Conservation (phyloP, 2,113 vertebrate species). For the Oryctolagus cuniculus region DNA sequence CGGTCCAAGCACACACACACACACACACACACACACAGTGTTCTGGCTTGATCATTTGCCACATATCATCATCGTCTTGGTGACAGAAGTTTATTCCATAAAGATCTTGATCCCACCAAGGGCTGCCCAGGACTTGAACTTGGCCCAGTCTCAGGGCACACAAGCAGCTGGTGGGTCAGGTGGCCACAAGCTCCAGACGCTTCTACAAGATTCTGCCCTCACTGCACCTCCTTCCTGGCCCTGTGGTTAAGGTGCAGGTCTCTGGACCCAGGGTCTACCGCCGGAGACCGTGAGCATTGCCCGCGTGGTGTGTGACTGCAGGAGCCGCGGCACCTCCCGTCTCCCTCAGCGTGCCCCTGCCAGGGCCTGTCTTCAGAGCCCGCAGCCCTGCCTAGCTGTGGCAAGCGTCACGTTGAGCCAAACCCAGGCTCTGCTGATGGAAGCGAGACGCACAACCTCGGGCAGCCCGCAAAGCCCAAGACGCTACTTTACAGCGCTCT, state of each 20-base stretch:
- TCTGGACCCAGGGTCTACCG: background rate
- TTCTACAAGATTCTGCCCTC: conserved; percentile 11
- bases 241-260: background rate
- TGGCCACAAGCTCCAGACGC: background rate
- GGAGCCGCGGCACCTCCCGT: background rate
- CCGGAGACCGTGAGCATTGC: background rate
- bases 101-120: background rate
- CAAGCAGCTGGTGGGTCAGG: background rate
- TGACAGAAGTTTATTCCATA: background rate
- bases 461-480: conserved; percentile 11
- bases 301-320: background rate
- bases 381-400: background rate
- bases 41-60: background rate
- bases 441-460: conserved; percentile 34
- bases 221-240: background rate
- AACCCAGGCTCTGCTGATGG: conserved; percentile 59
- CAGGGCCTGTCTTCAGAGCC: background rate
- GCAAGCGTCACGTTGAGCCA: background rate
- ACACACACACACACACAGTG: background rate
- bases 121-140: background rate
- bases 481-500: conserved; percentile 15
- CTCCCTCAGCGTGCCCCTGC: background rate
- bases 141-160: background rate
- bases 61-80: background rate
- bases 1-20: background rate